These are phyloP conservation scores for Lycaena phlaeas DNA, from an alignment of 2,888 invertebrate species.

Conservation along the genomic window DNA sequence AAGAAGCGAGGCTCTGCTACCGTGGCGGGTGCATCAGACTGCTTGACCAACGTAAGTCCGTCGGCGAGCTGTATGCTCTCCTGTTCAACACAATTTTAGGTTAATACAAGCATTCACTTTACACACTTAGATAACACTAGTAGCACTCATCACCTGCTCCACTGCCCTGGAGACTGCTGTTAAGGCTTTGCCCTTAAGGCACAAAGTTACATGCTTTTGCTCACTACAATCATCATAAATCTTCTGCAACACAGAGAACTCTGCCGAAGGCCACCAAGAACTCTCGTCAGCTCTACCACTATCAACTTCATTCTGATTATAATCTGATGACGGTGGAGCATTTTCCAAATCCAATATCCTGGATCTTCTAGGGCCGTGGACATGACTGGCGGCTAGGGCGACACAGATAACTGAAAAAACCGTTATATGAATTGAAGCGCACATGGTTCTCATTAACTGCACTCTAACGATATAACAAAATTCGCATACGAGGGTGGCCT, in stretches of 20 bases:
- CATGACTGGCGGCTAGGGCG: conserved; percentile 50
- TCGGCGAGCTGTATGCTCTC: conserved; percentile 75
- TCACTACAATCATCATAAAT: conserved; percentile 77
- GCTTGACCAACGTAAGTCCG: conserved; percentile 74
- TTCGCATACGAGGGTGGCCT: conserved; percentile 58
- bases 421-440: conserved; percentile 61
- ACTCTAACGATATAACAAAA: conserved; percentile 53
- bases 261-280: conserved; percentile 72
- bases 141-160: conserved; percentile 62
- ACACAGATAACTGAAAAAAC: conserved; percentile 56
- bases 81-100: conserved; percentile 43
- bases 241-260: conserved; percentile 72
- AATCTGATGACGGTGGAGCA: conserved; percentile 34
- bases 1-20: conserved; percentile 73
- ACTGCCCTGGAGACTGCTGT: conserved; percentile 72
- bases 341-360: conserved; percentile 43
- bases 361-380: conserved; percentile 57
- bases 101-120: conserved; percentile 13
- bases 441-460: conserved; percentile 52
- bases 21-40: conserved; percentile 66
- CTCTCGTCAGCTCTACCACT: conserved; percentile 64
- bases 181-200: conserved; percentile 75
- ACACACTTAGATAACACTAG: conserved; percentile 18
- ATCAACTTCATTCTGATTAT: conserved; percentile 60
- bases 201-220: conserved; percentile 72